A percentile compares a stretch with the other conserved stretches of the same genome.
Evolutionary conservation across 2,797 vertebrate species (phyloP).

Genomic region (Rousettus madagascariensis): DNA sequence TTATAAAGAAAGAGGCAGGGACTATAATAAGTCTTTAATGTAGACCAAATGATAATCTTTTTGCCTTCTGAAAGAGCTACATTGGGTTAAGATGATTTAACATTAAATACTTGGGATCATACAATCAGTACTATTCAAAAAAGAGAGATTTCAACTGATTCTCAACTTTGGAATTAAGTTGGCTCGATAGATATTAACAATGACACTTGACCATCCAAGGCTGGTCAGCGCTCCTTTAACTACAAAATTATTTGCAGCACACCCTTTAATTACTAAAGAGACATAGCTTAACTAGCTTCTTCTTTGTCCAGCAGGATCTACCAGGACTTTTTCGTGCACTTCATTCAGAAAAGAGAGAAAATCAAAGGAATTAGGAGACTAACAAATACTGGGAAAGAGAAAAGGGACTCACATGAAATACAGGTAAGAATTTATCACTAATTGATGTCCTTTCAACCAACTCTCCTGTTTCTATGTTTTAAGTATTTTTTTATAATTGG

Average conservation of each 20-base stretch:
- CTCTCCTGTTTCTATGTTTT: background rate
- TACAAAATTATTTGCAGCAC: constrained; percentile 24
- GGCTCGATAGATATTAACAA: constrained; percentile 28
- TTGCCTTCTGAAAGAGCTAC: constrained; percentile 37
- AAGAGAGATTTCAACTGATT: constrained; percentile 41
- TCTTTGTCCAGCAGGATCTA: constrained; percentile 23
- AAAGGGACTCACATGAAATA: background rate
- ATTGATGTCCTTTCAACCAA: background rate
- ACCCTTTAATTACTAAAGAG: background rate
- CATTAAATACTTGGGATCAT: background rate
- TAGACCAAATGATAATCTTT: constrained; percentile 17
- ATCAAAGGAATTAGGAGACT: constrained; percentile 16
- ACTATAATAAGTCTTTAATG: constrained; percentile 19
- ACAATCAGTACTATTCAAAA: constrained; percentile 25
- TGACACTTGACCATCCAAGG: background rate
- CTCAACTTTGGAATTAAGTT: constrained; percentile 33
- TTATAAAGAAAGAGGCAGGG: constrained; percentile 33
- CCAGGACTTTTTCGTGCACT: background rate
- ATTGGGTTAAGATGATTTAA: constrained; percentile 24
- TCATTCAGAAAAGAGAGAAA: constrained; percentile 17
- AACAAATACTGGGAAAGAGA: background rate
- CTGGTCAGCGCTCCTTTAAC: background rate
- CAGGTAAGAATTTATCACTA: constrained; percentile 10
- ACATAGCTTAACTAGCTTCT: constrained; percentile 19
- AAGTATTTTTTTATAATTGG: background rate